Percentiles rank a stretch among this genome's conserved stretches.
Conservation (phyloP, 2,888 invertebrate species). For the Bombylius discolor region DNA sequence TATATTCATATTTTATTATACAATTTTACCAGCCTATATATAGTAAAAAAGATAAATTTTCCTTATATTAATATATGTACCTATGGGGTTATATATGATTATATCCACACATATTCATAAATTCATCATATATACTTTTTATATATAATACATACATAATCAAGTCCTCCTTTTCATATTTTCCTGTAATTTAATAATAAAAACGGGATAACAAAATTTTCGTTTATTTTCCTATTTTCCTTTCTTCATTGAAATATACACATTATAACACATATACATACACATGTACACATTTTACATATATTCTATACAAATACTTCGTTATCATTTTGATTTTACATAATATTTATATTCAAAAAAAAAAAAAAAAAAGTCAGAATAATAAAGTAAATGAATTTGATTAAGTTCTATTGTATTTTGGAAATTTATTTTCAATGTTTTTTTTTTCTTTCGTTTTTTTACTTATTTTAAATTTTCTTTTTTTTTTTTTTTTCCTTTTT, state of each 20-base stretch:
- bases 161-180: not conserved
- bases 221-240: not conserved
- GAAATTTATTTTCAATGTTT: no score
- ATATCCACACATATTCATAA: no score
- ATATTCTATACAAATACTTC: not conserved
- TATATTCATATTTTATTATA: no score
- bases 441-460: no score
- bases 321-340: not conserved
- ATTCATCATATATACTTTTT: no score
- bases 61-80: no score
- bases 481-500: no score
- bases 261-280: not conserved
- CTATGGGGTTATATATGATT: no score
- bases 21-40: no score
- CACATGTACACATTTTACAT: not conserved
- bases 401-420: not conserved
- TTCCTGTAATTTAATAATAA: not conserved
- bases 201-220: not conserved
- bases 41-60: no score
- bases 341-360: not conserved
- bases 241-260: not conserved
- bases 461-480: no score
- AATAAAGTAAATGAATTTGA: not conserved
- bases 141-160: no score
- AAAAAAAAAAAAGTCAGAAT: not conserved